Percentiles rank a stretch among this genome's conserved stretches.
Evolutionary conservation across 2,888 invertebrate species (phyloP).

Genomic region (Ephialtes manifestator): DNA sequence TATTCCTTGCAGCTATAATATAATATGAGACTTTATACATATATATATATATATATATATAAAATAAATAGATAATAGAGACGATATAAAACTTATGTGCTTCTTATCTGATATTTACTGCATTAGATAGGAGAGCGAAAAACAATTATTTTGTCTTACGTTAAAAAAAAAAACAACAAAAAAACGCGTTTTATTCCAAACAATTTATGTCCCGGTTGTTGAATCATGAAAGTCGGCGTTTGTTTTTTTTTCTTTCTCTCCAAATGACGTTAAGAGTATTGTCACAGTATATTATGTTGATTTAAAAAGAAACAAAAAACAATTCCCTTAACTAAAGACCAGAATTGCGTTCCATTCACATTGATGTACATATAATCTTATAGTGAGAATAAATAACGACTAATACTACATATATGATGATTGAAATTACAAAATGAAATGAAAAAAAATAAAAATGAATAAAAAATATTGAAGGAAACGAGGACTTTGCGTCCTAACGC

Average conservation of each 20-base stretch:
- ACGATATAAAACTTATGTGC: conserved; percentile 49
- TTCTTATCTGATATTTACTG: conserved; percentile 59
- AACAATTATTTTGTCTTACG: conserved; percentile 57
- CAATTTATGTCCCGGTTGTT: conserved; percentile 9
- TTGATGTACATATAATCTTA: conserved; percentile 67
- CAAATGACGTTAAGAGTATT: conserved; percentile 3
- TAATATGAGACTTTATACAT: conserved; percentile 60
- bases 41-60: conserved; percentile 25
- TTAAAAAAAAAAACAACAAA: conserved; percentile 28
- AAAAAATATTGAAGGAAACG: conserved; percentile 2
- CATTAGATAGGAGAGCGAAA: conserved; percentile 54
- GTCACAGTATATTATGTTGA: conserved; percentile 2
- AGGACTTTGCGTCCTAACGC: conserved; percentile 30
- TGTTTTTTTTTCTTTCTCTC: background rate
- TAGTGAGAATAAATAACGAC: conserved; percentile 64
- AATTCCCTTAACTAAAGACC: conserved; percentile 39
- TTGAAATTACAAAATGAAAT: conserved; percentile 27
- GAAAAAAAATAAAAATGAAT: too few species aligned
- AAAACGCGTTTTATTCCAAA: conserved; percentile 22
- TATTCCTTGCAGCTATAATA: conserved; percentile 56
- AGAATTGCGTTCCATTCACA: conserved; percentile 63
- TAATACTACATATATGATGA: conserved; percentile 33
- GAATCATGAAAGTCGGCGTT: background rate
- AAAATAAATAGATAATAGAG: conserved; percentile 45
- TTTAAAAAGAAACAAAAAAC: conserved; percentile 36